Evolutionary conservation across 2,888 invertebrate genomes (phyloP).

Genomic region (Drepanosiphum platanoidis): DNA sequence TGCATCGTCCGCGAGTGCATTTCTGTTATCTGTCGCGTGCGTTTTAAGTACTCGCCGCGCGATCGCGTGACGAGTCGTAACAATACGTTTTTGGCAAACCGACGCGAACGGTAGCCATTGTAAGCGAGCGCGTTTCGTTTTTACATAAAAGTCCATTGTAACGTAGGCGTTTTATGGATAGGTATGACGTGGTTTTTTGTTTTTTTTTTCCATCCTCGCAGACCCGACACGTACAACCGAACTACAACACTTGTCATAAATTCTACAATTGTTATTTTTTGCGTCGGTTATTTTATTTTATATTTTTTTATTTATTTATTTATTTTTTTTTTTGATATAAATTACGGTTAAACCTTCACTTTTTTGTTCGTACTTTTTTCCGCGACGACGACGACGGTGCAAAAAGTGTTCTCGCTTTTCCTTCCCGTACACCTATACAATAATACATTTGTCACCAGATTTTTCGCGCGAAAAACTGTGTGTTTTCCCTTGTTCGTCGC

Average conservation of each 20-base stretch:
- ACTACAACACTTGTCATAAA: not conserved
- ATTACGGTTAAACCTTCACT: conserved; percentile 19
- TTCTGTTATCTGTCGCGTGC: too few relatives aligned
- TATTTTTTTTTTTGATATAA: not conserved
- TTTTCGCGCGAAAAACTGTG: not conserved
- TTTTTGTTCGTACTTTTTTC: not conserved
- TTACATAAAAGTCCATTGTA: not conserved
- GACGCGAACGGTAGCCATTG: not conserved
- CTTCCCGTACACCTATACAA: not conserved
- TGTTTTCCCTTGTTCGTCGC: conserved; percentile 15
- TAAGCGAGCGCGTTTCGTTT: too few relatives aligned
- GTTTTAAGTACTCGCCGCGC: not conserved
- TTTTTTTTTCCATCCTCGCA: not conserved
- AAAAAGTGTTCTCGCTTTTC: conserved; percentile 20
- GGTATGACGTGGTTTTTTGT: not conserved
- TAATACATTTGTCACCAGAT: conserved; percentile 21
- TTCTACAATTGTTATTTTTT: not conserved
- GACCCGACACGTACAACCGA: not conserved
- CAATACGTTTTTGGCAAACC: not conserved
- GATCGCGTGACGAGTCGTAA: not conserved
- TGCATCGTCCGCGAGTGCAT: too few relatives aligned
- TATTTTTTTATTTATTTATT: not conserved
- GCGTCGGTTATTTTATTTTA: too few relatives aligned
- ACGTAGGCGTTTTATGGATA: not conserved
- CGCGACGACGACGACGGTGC: not conserved